Evolutionary conservation across 1,140 invertebrate genomes (phyloP).

Genomic region (Orussus abietinus): DNA sequence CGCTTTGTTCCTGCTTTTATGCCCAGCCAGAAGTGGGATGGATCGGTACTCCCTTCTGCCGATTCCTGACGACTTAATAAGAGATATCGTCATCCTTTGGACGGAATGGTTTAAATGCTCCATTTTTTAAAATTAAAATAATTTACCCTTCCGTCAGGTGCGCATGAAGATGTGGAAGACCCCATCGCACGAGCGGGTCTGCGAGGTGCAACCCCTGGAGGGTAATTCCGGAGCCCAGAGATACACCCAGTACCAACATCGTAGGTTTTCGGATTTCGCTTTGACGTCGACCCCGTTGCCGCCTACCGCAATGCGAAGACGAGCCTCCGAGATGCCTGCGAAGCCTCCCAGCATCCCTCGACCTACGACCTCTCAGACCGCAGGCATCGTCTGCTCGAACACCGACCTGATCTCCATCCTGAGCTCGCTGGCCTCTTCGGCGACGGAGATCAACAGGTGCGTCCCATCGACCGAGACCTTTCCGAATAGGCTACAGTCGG

Average conservation of each 20-base stretch:
- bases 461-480: too few relatives aligned
- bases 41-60: too few relatives aligned
- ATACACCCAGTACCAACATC: constrained; percentile 56
- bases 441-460: constrained; percentile 75
- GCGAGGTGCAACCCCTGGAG: constrained; percentile 73
- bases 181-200: constrained; percentile 68
- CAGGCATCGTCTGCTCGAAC: constrained; percentile 72
- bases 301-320: constrained; percentile 47
- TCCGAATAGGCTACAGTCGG: constrained; percentile 44
- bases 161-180: constrained; percentile 79
- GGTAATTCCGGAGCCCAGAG: constrained; percentile 57
- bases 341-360: constrained; percentile 40
- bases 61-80: too few relatives aligned
- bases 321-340: constrained; percentile 66
- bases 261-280: constrained; percentile 71
- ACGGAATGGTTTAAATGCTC: constrained; percentile 2
- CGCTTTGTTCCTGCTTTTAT: too few relatives aligned
- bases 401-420: constrained; percentile 75
- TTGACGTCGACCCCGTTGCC: constrained; percentile 55
- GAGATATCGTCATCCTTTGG: background rate
- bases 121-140: constrained; percentile 3
- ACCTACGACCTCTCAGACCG: constrained; percentile 22
- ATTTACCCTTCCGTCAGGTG: constrained; percentile 35
- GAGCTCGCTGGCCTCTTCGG: constrained; percentile 73
- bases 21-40: too few relatives aligned